Evolutionary conservation across 2,113 vertebrate genomes (phyloP).

Genomic region (Polyodon spathula): DNA sequence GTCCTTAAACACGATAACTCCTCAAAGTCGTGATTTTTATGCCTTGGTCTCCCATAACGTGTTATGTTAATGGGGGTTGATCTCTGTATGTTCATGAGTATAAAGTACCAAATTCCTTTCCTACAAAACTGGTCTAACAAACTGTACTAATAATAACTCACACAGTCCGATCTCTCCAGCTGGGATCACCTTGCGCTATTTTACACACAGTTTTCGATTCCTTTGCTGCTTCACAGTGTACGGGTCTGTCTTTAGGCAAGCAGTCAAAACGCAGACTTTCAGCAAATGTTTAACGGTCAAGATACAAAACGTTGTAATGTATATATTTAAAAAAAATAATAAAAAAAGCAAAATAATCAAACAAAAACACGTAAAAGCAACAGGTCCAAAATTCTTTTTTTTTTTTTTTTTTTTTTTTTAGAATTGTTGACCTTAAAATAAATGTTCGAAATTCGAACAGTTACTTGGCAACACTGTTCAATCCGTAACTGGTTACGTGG

Average conservation of each 20-base stretch:
- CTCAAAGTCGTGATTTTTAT: conserved; percentile 96
- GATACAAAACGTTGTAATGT: neutral
- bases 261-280: no score
- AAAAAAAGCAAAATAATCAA: neutral
- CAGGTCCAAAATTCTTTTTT: no score
- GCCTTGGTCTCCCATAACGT: conserved; percentile 94
- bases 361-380: no score
- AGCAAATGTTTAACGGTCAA: no score
- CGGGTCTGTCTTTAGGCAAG: no score
- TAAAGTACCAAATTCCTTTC: conserved; percentile 49
- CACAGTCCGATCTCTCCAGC: conserved; percentile 19
- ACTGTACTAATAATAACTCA: no score
- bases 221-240: no score
- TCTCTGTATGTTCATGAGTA: conserved; percentile 99
- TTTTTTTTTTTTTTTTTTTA: no score
- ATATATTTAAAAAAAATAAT: conserved; percentile 12
- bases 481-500: no score
- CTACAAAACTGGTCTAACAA: conserved; percentile 27
- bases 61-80: conserved; percentile 97
- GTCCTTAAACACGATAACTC: conserved; percentile 87
- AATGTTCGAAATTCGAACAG: no score
- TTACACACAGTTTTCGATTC: neutral
- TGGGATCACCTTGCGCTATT: conserved; percentile 1
- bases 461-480: no score
- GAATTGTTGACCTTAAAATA: no score